Conservation (phyloP, 2,113 vertebrate species). For the Pardalotus punctatus region DNA sequence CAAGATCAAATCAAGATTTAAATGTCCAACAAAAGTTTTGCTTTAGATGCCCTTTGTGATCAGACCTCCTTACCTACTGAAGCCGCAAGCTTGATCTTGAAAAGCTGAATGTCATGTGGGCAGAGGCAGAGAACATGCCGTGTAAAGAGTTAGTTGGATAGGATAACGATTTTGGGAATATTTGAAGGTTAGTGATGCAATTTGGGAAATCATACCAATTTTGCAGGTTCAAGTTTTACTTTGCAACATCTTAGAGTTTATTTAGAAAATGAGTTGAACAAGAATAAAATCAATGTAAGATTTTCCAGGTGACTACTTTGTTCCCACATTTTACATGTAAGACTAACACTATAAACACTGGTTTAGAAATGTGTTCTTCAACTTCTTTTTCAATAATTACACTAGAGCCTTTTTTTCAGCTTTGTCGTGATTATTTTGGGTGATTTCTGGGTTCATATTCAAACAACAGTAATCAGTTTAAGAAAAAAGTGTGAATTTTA, state of each 20-base stretch:
- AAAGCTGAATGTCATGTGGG: background rate
- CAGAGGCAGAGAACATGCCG: background rate
- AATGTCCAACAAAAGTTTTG: background rate
- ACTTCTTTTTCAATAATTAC: background rate
- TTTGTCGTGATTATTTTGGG: background rate
- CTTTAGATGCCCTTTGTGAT: background rate
- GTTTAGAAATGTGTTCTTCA: background rate
- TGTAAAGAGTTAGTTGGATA: background rate
- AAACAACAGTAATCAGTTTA: background rate
- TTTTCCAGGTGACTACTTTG: background rate
- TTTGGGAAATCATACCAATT: background rate
- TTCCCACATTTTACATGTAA: accelerated
- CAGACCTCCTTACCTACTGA: background rate
- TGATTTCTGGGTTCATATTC: background rate
- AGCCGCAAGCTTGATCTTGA: background rate
- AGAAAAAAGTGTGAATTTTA: background rate
- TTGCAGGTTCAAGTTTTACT: background rate
- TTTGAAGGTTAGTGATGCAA: background rate
- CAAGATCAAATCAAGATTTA: background rate
- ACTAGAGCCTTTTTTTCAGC: background rate
- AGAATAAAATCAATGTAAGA: background rate
- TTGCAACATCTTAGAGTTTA: background rate
- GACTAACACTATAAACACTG: background rate
- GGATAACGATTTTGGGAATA: background rate
- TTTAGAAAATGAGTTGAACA: background rate